Conservation (phyloP, 2,113 vertebrate genomes). For the Anarhynchus alexandrinus region DNA sequence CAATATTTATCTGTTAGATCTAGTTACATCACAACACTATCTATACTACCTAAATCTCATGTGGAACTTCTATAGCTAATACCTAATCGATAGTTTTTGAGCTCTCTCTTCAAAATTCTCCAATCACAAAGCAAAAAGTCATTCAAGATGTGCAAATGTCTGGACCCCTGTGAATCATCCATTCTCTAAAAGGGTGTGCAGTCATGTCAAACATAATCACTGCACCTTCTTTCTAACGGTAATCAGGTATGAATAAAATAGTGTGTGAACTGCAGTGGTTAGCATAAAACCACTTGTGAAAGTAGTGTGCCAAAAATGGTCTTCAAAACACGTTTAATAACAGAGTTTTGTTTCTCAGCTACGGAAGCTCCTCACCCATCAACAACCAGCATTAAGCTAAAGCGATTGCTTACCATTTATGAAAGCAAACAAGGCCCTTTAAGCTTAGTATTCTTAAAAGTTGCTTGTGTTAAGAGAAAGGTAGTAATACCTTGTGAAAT, state of each 20-base stretch:
- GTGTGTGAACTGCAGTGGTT: neutral
- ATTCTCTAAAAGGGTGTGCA: neutral
- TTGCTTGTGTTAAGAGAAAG: neutral
- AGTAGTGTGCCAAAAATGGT: neutral
- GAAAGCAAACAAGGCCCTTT: neutral
- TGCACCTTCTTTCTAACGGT: neutral
- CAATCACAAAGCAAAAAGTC: neutral
- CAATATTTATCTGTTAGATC: slow-evolving; percentile 27
- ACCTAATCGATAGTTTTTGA: neutral
- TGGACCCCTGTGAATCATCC: neutral
- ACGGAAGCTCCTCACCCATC: neutral
- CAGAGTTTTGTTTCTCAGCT: neutral
- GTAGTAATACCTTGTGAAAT: neutral
- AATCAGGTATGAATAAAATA: neutral
- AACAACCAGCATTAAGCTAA: neutral
- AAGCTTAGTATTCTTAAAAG: neutral
- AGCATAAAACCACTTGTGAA: neutral
- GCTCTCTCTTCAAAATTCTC: neutral
- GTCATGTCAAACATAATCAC: neutral
- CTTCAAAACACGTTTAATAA: neutral
- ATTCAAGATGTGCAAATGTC: neutral
- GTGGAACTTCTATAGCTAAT: neutral
- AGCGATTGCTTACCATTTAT: neutral
- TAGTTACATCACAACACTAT: slow-evolving; percentile 6
- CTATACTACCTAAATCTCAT: neutral